Evolutionary conservation across 2,888 invertebrate species (phyloP), one percentile per base, ranked within the genome.

Genomic region (Dendrolimus houi): DNA sequence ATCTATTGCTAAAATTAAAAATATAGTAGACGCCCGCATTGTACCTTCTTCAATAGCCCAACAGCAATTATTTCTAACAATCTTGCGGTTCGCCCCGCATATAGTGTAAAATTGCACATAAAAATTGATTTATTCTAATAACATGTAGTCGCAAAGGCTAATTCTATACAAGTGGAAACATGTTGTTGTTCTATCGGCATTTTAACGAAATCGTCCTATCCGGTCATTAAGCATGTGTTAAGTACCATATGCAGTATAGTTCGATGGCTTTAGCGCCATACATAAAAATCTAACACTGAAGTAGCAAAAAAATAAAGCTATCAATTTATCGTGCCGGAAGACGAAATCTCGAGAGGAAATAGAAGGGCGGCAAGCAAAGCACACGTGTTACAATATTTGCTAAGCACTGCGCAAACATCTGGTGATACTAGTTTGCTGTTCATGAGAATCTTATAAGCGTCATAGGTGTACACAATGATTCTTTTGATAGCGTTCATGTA

Each of bases 371-470:
- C 69, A 75, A 76, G 76, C 77, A 70, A 68, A 63, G 83, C 88
- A 88, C 90, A 90, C 89, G 90, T 89, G 90, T 88, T 88, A 88
- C 84, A 90, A 90, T 90, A 89, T 90, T 90, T 90, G 86, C 88
- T 80, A 77, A 83, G 81, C 79, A 78, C 75, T 77, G 71, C 77
- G 75, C 81, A 85, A 87, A 86, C 88, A 87, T 85, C 80, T 87
- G 86, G 77, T 74, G 81, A 80, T 85, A 84, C 69, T 70, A 72
- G 66, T 70, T 64, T 62, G 67, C 62, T 71, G 61, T 75, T 77
- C 72, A 77, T 75, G 74, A 66, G 77, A 79, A 74, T 72, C 67
- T 61, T 64, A 65, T 61, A 61, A 57, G 65, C 65, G 62, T 62
- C 67, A 64, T 64, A 61, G 41, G 55, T 53, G 53, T 55, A 47